Conservation (phyloP, 2,797 vertebrate species). For the Telmatherina bonti region DNA sequence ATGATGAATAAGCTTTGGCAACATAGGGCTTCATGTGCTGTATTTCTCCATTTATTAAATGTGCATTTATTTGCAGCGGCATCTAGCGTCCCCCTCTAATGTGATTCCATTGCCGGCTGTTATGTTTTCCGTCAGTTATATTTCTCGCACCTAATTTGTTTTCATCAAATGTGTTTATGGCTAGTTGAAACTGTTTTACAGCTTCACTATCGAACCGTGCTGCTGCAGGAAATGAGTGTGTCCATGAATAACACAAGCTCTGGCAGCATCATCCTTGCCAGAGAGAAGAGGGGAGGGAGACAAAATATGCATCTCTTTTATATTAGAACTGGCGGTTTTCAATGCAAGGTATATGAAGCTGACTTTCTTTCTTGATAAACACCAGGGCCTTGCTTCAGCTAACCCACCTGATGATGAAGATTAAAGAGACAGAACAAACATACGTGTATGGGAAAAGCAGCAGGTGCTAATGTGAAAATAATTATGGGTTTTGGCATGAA, state of each 20-base stretch:
- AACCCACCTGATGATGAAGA: conserved; percentile 68
- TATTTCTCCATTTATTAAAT: conserved; percentile 85
- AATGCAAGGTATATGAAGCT: conserved; percentile 43
- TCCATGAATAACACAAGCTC: conserved; percentile 79
- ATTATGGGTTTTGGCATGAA: conserved; percentile 84
- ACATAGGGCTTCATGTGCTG: conserved; percentile 77
- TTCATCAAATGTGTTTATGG: conserved; percentile 87
- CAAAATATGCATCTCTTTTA: conserved; percentile 56
- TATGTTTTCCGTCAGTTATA: conserved; percentile 85
- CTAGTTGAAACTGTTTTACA: conserved; percentile 84
- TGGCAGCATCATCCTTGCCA: conserved; percentile 66
- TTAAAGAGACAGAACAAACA: conserved; percentile 65
- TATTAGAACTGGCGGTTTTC: conserved; percentile 50
- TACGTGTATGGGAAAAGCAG: conserved; percentile 67
- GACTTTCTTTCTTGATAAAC: conserved; percentile 58
- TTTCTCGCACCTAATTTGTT: conserved; percentile 85
- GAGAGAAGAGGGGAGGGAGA: conserved; percentile 50
- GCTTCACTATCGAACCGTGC: conserved; percentile 81
- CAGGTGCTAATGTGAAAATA: conserved; percentile 85
- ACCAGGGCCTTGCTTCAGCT: conserved; percentile 37
- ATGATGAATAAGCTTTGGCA: conserved; percentile 78
- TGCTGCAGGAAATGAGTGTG: conserved; percentile 81
- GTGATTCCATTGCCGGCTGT: conserved; percentile 83
- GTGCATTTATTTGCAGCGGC: conserved; percentile 83
- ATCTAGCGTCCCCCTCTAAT: conserved; percentile 78